A percentile compares a stretch with the other conserved stretches of the same genome.
Conservation (phyloP, 2,797 vertebrate species). For the Pseudochaenichthys georgianus region DNA sequence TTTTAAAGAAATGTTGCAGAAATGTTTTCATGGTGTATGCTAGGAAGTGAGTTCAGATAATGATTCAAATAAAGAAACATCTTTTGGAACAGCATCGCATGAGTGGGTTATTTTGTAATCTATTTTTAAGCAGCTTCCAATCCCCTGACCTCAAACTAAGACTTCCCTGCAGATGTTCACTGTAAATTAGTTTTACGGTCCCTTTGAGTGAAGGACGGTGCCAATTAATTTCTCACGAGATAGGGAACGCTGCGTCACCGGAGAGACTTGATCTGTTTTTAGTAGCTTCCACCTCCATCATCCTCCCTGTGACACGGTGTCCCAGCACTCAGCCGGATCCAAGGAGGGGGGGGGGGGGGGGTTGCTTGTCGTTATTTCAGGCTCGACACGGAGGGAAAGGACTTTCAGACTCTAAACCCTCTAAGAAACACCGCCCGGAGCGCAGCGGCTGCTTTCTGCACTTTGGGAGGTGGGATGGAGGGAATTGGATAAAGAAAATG, state of each 20-base stretch:
- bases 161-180: slow-evolving; percentile 15
- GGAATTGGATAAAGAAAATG: slow-evolving; percentile 11
- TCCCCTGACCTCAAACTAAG: not conserved
- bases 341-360: not conserved
- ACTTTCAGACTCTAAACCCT: slow-evolving; percentile 43
- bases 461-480: not conserved
- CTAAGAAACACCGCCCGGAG: slow-evolving; percentile 29
- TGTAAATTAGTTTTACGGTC: not conserved
- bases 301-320: slow-evolving; percentile 57
- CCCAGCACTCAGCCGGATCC: slow-evolving; percentile 48
- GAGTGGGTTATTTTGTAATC: slow-evolving; percentile 5
- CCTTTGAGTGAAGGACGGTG: slow-evolving; percentile 31
- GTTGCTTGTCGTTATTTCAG: slow-evolving; percentile 59
- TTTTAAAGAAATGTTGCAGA: slow-evolving; percentile 60
- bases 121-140: slow-evolving; percentile 26
- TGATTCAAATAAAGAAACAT: slow-evolving; percentile 66
- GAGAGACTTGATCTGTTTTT: slow-evolving; percentile 59
- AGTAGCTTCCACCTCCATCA: slow-evolving; percentile 62
- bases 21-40: slow-evolving; percentile 59
- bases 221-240: slow-evolving; percentile 45
- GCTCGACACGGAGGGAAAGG: slow-evolving; percentile 33
- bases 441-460: slow-evolving; percentile 14
- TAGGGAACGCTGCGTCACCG: slow-evolving; percentile 19
- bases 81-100: slow-evolving; percentile 53
- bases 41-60: slow-evolving; percentile 46